These are phyloP conservation scores for Cylindroiulus punctatus DNA, from an alignment of 2,888 invertebrate species.

Conservation along the genomic window DNA sequence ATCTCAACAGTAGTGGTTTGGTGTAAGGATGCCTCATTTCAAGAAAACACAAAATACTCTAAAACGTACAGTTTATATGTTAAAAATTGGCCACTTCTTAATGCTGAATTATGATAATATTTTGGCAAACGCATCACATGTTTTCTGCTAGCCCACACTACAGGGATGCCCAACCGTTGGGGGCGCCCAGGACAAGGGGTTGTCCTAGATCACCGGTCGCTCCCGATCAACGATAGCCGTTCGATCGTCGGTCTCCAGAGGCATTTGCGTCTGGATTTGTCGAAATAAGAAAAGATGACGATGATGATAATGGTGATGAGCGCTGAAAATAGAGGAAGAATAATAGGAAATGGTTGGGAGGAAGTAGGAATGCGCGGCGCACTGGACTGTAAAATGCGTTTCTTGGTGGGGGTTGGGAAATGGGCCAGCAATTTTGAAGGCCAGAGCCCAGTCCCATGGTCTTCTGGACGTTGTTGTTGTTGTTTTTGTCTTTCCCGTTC, in stretches of 20 bases:
- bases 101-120: too few relatives aligned
- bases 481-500: not conserved
- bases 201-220: constrained; percentile 13
- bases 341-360: constrained; percentile 45
- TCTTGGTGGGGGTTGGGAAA: constrained; percentile 39
- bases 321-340: constrained; percentile 43
- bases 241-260: constrained; percentile 24
- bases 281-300: constrained; percentile 36
- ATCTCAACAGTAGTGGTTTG: too few relatives aligned
- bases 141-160: not conserved
- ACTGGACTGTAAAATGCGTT: constrained; percentile 44
- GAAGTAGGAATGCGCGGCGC: constrained; percentile 21
- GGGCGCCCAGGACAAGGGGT: not conserved
- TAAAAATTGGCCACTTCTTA: too few relatives aligned
- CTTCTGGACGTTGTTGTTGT: not conserved
- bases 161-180: not conserved
- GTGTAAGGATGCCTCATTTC: too few relatives aligned
- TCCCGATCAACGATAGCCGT: constrained; percentile 37
- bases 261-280: constrained; percentile 37
- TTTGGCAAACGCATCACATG: too few relatives aligned
- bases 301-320: constrained; percentile 47
- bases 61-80: too few relatives aligned
- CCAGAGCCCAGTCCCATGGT: not conserved
- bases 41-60: too few relatives aligned
- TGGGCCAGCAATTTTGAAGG: constrained; percentile 26